These are phyloP conservation scores for Frankliniella fusca DNA, from an alignment of 2,888 invertebrate genomes.

Conservation along the genomic window DNA sequence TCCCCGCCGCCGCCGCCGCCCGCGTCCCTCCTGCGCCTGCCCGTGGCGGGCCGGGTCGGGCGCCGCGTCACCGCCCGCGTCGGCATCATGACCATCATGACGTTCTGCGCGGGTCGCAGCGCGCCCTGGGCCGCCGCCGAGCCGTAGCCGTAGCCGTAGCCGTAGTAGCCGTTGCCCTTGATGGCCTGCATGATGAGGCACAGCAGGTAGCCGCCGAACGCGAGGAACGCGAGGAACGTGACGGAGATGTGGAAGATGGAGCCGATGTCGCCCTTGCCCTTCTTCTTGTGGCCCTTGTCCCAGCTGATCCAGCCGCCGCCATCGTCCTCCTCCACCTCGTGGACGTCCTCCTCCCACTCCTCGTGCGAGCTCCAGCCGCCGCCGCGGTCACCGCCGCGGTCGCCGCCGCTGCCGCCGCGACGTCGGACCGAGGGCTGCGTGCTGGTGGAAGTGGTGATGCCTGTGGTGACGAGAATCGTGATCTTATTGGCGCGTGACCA, in stretches of 20 bases:
- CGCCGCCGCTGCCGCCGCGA: conserved; percentile 22
- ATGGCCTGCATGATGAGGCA: conserved; percentile 73
- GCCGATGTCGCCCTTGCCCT: conserved; percentile 56
- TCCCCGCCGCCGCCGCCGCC: conserved; percentile 29
- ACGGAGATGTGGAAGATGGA: conserved; percentile 73
- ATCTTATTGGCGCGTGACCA: too few relatives aligned
- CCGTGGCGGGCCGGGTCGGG: not conserved
- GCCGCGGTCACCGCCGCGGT: conserved; percentile 27
- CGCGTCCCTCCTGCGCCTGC: conserved; percentile 20
- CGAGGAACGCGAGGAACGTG: conserved; percentile 73
- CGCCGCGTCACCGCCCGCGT: not conserved
- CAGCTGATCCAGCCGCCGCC: conserved; percentile 51
- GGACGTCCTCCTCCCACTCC: conserved; percentile 28
- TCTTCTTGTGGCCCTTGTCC: conserved; percentile 45
- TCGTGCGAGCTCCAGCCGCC: conserved; percentile 5
- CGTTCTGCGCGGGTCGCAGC: not conserved
- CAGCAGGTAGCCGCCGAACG: conserved; percentile 77
- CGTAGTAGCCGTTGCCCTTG: conserved; percentile 50
- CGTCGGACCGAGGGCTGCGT: not conserved
- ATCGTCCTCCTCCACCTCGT: conserved; percentile 48
- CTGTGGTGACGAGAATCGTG: too few relatives aligned
- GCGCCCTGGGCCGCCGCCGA: not conserved
- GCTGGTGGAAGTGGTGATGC: not conserved
- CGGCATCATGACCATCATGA: conserved; percentile 8
- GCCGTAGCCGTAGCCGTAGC: not conserved